Evolutionary conservation across 2,113 vertebrate species (phyloP).

Genomic region (Pelobates fuscus): DNA sequence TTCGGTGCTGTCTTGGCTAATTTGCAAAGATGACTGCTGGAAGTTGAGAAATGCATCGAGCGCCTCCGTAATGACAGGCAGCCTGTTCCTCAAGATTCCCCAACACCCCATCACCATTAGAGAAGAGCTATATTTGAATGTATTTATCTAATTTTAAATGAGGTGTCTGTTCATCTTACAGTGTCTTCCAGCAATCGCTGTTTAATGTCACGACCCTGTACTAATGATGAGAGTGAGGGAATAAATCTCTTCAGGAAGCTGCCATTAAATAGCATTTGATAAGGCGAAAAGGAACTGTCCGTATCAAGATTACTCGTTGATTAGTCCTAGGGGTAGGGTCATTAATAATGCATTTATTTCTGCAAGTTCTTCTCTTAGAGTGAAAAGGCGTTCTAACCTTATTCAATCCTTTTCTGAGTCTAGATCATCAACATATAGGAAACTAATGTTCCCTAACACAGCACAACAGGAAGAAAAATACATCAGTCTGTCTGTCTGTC

Average conservation of each 20-base stretch:
- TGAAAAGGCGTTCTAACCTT: not conserved
- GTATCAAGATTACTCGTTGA: constrained; percentile 17
- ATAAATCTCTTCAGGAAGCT: constrained; percentile 16
- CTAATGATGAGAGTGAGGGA: not conserved
- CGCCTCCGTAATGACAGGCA: not conserved
- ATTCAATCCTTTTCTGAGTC: not conserved
- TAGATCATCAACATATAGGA: not conserved
- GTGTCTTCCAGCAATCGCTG: not conserved
- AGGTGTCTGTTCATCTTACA: constrained; percentile 14
- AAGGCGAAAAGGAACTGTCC: constrained; percentile 11
- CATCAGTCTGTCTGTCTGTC: no score
- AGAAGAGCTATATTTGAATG: not conserved
- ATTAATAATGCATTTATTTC: constrained; percentile 34
- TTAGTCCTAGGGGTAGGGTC: constrained; percentile 12
- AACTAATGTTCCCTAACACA: not conserved
- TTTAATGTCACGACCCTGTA: constrained; percentile 27
- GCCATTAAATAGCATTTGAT: constrained; percentile 18
- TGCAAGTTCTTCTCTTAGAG: not conserved
- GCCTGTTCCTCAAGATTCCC: not conserved
- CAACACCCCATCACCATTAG: no score
- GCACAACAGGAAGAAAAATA: no score
- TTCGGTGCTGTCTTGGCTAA: not conserved
- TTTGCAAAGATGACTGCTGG: not conserved
- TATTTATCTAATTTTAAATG: constrained; percentile 21
- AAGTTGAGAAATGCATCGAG: not conserved